phyloP scores from a whole-genome alignment of 2,113 vertebrate species.

The Sceloporus tristichus region DNA sequence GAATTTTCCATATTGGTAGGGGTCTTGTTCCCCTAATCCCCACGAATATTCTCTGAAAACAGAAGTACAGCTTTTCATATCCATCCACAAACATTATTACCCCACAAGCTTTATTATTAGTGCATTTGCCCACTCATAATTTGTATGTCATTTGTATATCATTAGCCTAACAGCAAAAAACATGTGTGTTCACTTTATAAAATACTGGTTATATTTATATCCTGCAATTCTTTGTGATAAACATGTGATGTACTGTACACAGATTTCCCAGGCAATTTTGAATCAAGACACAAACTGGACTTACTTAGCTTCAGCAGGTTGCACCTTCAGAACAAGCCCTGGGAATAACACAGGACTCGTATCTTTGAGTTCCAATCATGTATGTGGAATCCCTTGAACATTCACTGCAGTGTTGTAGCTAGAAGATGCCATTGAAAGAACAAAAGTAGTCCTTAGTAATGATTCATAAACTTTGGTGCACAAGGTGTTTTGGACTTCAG shows the following conservation, averaged over 20 bases:
- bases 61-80: too few relatives aligned
- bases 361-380: too few relatives aligned
- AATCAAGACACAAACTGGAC: not conserved
- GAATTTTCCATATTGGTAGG: too few relatives aligned
- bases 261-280: not conserved
- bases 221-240: not conserved
- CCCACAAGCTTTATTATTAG: too few relatives aligned
- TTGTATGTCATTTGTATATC: not conserved
- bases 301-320: not conserved
- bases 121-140: not conserved
- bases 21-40: too few relatives aligned
- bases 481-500: too few relatives aligned
- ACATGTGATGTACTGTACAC: not conserved
- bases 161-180: not conserved
- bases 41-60: too few relatives aligned
- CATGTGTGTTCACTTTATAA: not conserved
- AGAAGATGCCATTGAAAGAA: not conserved
- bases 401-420: not conserved
- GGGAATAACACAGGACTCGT: too few relatives aligned
- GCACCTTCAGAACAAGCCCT: not conserved
- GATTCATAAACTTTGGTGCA: too few relatives aligned
- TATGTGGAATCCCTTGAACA: not conserved
- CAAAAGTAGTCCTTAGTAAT: not conserved
- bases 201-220: not conserved
- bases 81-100: too few relatives aligned